Evolutionary conservation across 2,797 vertebrate genomes (phyloP).

Genomic region (Somateria mollissima): DNA sequence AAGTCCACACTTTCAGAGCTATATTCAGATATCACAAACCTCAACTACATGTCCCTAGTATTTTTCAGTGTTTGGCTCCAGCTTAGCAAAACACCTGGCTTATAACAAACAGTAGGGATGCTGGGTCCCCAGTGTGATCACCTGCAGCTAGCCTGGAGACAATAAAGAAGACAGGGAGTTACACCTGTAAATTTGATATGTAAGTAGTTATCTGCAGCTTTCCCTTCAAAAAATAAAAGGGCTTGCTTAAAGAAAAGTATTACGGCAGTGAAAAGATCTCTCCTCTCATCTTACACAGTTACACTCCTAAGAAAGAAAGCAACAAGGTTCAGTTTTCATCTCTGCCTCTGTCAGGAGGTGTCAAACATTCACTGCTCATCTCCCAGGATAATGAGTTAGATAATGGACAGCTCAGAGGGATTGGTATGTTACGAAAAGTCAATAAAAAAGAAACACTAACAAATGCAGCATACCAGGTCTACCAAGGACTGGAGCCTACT

Average conservation of each 20-base stretch:
- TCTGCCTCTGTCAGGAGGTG: neutral
- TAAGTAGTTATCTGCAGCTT: neutral
- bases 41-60: neutral
- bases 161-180: neutral
- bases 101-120: neutral
- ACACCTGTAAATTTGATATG: neutral
- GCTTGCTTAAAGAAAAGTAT: neutral
- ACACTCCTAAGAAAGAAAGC: neutral
- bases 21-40: neutral
- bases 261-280: neutral
- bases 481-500: neutral
- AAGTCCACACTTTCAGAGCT: neutral
- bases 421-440: neutral
- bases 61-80: neutral
- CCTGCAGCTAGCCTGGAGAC: neutral
- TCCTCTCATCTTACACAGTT: neutral
- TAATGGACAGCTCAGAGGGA: neutral
- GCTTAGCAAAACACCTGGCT: neutral
- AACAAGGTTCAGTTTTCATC: neutral
- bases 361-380: neutral
- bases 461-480: neutral
- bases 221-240: neutral
- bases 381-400: neutral
- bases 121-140: neutral
- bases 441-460: neutral